phyloP scores from a whole-genome alignment of 2,113 vertebrate genomes.

The Marmota flaviventris region DNA sequence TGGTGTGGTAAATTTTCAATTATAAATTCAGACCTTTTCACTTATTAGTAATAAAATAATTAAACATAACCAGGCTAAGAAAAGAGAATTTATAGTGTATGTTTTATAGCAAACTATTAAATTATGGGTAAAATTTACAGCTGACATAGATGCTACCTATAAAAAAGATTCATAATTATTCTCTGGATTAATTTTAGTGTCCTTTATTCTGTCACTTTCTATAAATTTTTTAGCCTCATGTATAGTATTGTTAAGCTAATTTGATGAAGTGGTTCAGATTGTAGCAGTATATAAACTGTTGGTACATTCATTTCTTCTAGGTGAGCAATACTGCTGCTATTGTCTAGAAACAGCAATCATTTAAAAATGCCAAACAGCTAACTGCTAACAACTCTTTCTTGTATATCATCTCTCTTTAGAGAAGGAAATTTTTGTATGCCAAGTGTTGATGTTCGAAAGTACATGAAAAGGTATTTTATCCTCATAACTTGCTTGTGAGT shows the following conservation, averaged over 20 bases:
- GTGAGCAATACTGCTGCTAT: conserved; percentile 81
- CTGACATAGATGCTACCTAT: conserved; percentile 87
- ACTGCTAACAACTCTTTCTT: conserved; percentile 84
- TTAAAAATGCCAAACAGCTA: conserved; percentile 83
- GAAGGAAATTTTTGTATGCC: conserved; percentile 85
- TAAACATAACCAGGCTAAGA: conserved; percentile 83
- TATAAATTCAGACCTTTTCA: conserved; percentile 73
- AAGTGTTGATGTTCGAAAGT: conserved; percentile 85
- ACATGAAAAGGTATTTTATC: conserved; percentile 84
- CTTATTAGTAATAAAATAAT: conserved; percentile 74
- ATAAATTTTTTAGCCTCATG: conserved; percentile 89
- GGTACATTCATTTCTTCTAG: conserved; percentile 81
- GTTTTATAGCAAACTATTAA: conserved; percentile 84
- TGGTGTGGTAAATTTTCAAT: conserved; percentile 65
- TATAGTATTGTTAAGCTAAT: conserved; percentile 89
- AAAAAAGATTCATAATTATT: conserved; percentile 81
- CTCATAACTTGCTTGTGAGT: conserved; percentile 82
- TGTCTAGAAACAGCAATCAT: conserved; percentile 84
- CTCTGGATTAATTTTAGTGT: conserved; percentile 82
- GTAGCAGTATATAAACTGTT: conserved; percentile 85
- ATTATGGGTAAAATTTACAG: conserved; percentile 87
- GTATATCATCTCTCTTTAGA: conserved; percentile 85
- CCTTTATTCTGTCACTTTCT: conserved; percentile 87
- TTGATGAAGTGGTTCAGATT: conserved; percentile 85
- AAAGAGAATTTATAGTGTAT: conserved; percentile 83